Conservation (phyloP, 1,140 invertebrate species). For the Caenorhabditis briggsae region DNA sequence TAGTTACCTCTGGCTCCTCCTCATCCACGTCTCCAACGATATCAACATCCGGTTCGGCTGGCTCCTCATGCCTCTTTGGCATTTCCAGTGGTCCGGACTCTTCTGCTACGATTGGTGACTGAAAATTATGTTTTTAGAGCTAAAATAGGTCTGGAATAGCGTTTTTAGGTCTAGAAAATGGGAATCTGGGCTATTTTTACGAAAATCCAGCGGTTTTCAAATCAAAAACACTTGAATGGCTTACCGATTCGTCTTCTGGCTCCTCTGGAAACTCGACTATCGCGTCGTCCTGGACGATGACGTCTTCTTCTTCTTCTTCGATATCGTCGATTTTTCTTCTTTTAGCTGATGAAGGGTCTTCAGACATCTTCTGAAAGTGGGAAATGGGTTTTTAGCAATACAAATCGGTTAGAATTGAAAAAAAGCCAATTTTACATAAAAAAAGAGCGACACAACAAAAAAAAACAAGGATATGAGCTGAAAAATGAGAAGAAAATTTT, state of each 20-base stretch:
- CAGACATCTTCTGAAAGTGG: neutral
- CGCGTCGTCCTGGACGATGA: neutral
- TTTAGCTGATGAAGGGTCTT: neutral
- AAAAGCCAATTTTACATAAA: no score
- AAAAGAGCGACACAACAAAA: no score
- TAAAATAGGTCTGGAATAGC: no score
- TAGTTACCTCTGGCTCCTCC: neutral
- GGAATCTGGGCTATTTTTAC: no score
- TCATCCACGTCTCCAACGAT: neutral
- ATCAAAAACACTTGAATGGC: no score
- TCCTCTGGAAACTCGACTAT: no score
- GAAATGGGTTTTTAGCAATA: neutral
- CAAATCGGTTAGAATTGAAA: no score
- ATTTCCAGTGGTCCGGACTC: neutral
- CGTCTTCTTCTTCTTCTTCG: neutral
- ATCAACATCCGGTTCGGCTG: neutral
- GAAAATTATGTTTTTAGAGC: no score
- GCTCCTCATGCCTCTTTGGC: neutral
- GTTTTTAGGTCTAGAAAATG: neutral
- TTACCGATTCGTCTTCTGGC: no score
- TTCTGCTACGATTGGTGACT: no score
- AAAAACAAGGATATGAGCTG: neutral
- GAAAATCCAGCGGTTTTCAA: neutral
- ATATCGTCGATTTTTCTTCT: neutral
- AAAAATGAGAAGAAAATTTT: neutral